phyloP scores from a whole-genome alignment of 2,888 invertebrate genomes.

The Monopis laevigella region DNA sequence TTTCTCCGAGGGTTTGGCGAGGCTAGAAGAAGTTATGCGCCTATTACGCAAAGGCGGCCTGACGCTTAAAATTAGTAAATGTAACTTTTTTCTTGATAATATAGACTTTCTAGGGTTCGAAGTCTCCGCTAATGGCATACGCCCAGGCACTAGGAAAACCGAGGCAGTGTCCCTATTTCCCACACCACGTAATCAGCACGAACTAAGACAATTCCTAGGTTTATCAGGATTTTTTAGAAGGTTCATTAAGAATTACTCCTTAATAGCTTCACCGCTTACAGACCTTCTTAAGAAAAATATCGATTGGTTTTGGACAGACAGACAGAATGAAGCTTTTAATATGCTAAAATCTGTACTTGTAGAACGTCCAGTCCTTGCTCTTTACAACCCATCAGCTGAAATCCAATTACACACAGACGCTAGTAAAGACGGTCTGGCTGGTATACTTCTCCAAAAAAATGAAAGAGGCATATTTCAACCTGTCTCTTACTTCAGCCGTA shows the following conservation, averaged over 20 bases:
- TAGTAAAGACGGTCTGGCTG: conserved; percentile 26
- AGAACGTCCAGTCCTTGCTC: conserved; percentile 20
- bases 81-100: conserved; percentile 20
- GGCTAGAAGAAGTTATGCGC: conserved; percentile 19
- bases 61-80: conserved; percentile 23
- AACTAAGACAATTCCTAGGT: no score
- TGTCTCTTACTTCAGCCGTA: no score
- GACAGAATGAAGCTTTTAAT: conserved; percentile 20
- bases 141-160: conserved; percentile 20
- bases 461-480: no score
- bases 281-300: conserved; percentile 19
- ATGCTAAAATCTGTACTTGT: conserved; percentile 20
- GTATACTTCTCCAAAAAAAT: no score
- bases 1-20: conserved; percentile 19
- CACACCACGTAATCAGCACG: no score
- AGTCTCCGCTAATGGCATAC: conserved; percentile 18
- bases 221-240: no score
- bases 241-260: no score
- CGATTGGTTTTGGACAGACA: conserved; percentile 19
- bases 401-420: conserved; percentile 30
- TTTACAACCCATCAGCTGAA: conserved; percentile 21
- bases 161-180: conserved; percentile 19
- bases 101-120: conserved; percentile 23
- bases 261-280: conserved; percentile 12
- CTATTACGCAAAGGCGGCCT: conserved; percentile 18